Conservation (phyloP, 64 coral and sea anemone species). For the Stylophora pistillata region DNA sequence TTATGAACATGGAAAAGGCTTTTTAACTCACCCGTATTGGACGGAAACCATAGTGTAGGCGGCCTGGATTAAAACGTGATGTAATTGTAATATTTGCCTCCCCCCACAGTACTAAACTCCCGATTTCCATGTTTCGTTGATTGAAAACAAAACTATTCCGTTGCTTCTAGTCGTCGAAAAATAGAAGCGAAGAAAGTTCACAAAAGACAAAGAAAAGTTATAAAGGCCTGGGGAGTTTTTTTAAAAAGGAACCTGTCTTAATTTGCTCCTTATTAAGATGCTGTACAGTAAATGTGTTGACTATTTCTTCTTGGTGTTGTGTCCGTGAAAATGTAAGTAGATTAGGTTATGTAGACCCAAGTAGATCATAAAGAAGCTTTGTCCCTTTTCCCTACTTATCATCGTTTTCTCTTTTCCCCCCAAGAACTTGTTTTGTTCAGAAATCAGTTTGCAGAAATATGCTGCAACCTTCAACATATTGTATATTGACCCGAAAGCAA, state of each 20-base stretch:
- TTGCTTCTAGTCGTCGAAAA: slow-evolving; percentile 52
- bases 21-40: slow-evolving; percentile 86
- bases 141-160: slow-evolving; percentile 61
- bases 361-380: slow-evolving; percentile 34
- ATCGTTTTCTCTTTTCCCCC: slow-evolving; percentile 17
- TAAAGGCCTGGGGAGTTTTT: slow-evolving; percentile 33
- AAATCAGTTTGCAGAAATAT: slow-evolving; percentile 57
- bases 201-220: slow-evolving; percentile 17
- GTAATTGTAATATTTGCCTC: slow-evolving; percentile 73
- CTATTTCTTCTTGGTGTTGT: background rate
- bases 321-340: slow-evolving; percentile 25
- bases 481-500: slow-evolving; percentile 55
- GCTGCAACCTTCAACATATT: slow-evolving; percentile 70
- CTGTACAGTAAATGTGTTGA: slow-evolving; percentile 25
- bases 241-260: slow-evolving; percentile 48
- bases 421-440: slow-evolving; percentile 67
- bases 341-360: slow-evolving; percentile 45
- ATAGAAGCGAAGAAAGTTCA: slow-evolving; percentile 1
- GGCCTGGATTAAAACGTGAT: slow-evolving; percentile 68
- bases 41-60: slow-evolving; percentile 74
- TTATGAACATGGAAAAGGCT: slow-evolving; percentile 94
- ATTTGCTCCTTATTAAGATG: slow-evolving; percentile 2
- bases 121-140: slow-evolving; percentile 60
- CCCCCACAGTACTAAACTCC: slow-evolving; percentile 53
- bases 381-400: slow-evolving; percentile 29